Evolutionary conservation across 2,113 vertebrate genomes (phyloP).

Genomic region (Jacana jacana): DNA sequence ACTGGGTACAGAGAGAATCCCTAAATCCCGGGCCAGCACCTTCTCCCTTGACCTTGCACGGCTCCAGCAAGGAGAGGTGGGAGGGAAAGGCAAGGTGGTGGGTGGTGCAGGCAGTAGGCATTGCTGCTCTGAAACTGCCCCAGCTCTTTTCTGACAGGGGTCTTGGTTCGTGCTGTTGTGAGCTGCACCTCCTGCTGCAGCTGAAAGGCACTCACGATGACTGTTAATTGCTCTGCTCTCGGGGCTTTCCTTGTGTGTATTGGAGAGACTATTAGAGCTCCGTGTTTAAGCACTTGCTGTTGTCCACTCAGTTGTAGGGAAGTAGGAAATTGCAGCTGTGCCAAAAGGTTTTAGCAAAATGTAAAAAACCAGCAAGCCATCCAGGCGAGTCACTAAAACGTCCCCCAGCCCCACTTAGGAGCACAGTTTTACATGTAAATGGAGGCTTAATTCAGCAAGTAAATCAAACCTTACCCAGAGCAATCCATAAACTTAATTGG

Average conservation of each 20-base stretch:
- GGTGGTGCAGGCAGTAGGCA: not conserved
- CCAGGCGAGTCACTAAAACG: not conserved
- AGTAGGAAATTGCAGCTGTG: not conserved
- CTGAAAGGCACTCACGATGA: not conserved
- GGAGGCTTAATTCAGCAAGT: not conserved
- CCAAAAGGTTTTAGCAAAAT: constrained; percentile 45
- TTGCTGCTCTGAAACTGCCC: not conserved
- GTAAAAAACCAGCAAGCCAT: constrained; percentile 19
- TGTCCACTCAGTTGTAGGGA: not conserved
- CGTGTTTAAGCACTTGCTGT: not conserved
- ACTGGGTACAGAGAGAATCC: not conserved
- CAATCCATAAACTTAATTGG: constrained; percentile 13
- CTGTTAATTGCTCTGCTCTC: not conserved
- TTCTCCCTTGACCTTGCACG: not conserved
- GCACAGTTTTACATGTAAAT: constrained; percentile 24
- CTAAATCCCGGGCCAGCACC: fast-evolving
- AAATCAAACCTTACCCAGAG: not conserved
- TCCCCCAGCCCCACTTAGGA: not conserved
- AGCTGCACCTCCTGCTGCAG: not conserved
- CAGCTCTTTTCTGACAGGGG: fast-evolving
- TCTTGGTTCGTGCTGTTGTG: not conserved
- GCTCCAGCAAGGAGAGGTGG: not conserved
- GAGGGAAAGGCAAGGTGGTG: not conserved
- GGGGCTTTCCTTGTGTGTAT: not conserved
- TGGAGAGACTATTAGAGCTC: not conserved